A percentile compares a stretch with the other conserved stretches of the same genome.
These are phyloP conservation scores for Galbula dea DNA, from an alignment of 2,113 vertebrate genomes.

Conservation along the genomic window DNA sequence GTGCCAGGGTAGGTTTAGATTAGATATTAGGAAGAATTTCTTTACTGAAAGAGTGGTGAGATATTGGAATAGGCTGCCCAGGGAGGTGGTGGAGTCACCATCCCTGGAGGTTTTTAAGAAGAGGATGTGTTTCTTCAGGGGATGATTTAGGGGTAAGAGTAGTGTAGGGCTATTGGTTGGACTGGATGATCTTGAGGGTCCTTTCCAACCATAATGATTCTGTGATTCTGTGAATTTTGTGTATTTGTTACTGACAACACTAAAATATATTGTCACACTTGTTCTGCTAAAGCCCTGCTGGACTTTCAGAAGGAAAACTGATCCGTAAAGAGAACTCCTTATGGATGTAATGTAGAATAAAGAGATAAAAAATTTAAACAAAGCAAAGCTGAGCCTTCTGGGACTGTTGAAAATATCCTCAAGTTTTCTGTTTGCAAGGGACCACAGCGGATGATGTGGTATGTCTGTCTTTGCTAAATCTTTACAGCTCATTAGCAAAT, in stretches of 20 bases:
- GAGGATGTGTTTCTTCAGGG: too few relatives aligned
- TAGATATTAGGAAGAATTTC: too few relatives aligned
- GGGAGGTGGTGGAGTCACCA: too few relatives aligned
- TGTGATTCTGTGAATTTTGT: slow-evolving; percentile 29
- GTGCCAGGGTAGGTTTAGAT: too few relatives aligned
- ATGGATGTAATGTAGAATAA: neutral
- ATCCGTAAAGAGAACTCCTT: slow-evolving; percentile 9
- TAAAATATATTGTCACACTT: slow-evolving; percentile 15
- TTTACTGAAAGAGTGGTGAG: too few relatives aligned
- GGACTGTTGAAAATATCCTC: neutral
- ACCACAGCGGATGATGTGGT: neutral
- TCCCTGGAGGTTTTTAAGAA: too few relatives aligned
- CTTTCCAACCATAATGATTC: too few relatives aligned
- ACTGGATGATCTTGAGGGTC: too few relatives aligned
- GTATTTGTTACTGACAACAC: neutral
- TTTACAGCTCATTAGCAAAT: neutral
- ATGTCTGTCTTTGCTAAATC: neutral
- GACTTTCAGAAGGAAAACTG: slow-evolving; percentile 7
- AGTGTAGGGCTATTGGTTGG: too few relatives aligned
- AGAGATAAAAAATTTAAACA: neutral
- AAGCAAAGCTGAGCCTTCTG: neutral
- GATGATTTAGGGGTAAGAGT: too few relatives aligned
- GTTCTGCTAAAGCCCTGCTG: neutral
- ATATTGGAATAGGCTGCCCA: too few relatives aligned
- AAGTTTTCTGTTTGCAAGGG: neutral